Evolutionary conservation across 2,113 vertebrate species (phyloP), one percentile per base, ranked within the genome.

Genomic region (Ascaphus truei): DNA sequence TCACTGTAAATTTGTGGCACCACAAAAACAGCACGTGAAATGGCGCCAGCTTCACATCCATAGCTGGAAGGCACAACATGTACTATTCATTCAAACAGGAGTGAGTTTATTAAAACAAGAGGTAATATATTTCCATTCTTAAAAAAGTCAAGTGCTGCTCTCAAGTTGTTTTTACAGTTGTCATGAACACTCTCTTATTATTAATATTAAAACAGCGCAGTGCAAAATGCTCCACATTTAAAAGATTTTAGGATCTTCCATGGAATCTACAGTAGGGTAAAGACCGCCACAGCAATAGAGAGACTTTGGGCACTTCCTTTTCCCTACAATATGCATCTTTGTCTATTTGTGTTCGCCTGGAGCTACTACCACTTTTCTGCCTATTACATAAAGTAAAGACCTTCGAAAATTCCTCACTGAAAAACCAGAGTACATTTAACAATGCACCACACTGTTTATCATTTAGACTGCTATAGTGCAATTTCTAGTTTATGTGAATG

Each of bases 21-120:
- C 50, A 48, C 36, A 65, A 65, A 65, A 65, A 65, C 50, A 53
- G 62, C n/a, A 65, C 53, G 51, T 39, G 62, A 65, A 18, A 65
- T 55, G 62, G 50, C 34, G 50, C 62, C 62, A 65, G 34, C n/a
- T 39, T 65, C 39, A 53, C 48, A 65, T 65, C 62, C 62, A 65
- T 65, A 55, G 62, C 62, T 53, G 25, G 33, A 20, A 30, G 62
- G 62, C 62, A 53, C 30, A 16, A 37, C 27, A 37, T 65, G 62
- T 30, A 37, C 62, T 65, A 23, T 65, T 55, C 62, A 65, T 31
- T 30, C 30, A 25, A 53, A 55, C 25, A 18, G 48, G 26, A 27
- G 25, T 27, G 41, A 51, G 41, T 41, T 45, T 52, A 64, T 55
- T 41, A 41, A 53, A 41, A 37, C 11, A 25, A n/a, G 39, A 30